Conservation (phyloP, 2,888 invertebrate genomes). For the Charanyca ferruginea region DNA sequence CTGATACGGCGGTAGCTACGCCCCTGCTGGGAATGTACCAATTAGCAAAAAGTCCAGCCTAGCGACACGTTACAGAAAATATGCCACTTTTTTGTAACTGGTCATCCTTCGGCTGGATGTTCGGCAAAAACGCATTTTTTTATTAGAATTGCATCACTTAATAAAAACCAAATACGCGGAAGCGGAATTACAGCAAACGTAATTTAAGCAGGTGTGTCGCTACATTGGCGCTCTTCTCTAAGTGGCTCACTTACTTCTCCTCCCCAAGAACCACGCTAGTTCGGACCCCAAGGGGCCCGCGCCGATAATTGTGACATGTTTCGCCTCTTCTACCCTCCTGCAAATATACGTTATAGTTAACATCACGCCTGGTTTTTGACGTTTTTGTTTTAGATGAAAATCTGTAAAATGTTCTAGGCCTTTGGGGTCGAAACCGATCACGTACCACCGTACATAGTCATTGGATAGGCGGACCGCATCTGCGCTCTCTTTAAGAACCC, state of each 20-base stretch:
- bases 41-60: background rate
- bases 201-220: background rate
- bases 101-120: background rate
- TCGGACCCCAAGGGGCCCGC: slow-evolving; percentile 82
- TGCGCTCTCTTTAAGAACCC: background rate
- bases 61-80: background rate
- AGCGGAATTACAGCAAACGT: background rate
- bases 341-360: slow-evolving; percentile 3
- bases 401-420: too few relatives aligned
- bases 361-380: background rate
- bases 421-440: background rate
- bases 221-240: background rate
- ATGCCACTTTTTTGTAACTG: too few relatives aligned
- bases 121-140: background rate
- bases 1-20: too few relatives aligned
- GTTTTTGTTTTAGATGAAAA: background rate
- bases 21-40: too few relatives aligned
- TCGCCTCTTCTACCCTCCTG: slow-evolving; percentile 77
- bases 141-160: background rate
- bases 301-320: slow-evolving; percentile 81
- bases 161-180: background rate
- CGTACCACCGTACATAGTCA: background rate
- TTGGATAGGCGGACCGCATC: background rate
- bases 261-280: slow-evolving; percentile 81
- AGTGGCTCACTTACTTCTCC: slow-evolving; percentile 75